Conservation (phyloP, 2,113 vertebrate species). For the Rhagologus leucostigma region DNA sequence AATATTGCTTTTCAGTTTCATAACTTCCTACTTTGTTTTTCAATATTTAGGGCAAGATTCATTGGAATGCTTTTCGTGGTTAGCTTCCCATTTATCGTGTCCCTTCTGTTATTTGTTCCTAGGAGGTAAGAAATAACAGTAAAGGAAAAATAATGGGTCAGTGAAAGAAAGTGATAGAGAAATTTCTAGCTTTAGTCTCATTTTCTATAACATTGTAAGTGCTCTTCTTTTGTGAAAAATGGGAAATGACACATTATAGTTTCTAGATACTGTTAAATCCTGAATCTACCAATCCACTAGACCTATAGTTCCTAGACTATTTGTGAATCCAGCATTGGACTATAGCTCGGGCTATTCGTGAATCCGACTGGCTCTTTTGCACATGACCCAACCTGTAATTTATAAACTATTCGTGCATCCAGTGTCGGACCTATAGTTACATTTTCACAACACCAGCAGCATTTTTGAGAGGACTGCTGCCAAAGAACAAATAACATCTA, state of each 20-base stretch:
- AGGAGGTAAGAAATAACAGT: background rate
- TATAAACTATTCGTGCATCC: background rate
- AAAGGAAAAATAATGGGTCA: background rate
- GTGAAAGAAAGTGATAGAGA: background rate
- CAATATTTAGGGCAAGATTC: background rate
- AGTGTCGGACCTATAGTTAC: background rate
- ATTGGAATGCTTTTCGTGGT: background rate
- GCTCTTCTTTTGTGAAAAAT: background rate
- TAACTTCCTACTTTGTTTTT: background rate
- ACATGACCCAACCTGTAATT: background rate
- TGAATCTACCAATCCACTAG: background rate
- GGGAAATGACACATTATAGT: background rate
- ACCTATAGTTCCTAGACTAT: background rate
- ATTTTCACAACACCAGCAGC: background rate
- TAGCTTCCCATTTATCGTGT: background rate
- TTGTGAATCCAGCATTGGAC: background rate
- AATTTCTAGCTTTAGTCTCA: background rate
- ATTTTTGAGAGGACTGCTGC: background rate
- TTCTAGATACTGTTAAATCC: background rate
- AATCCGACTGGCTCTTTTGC: background rate
- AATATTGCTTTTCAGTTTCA: background rate
- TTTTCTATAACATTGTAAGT: background rate
- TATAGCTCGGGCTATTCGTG: rapidly evolving
- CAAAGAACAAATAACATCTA: background rate
- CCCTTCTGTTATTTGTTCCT: background rate